Evolutionary conservation across 2,888 invertebrate species (phyloP), one percentile per base, ranked within the genome.

Genomic region (Aplocera efformata): DNA sequence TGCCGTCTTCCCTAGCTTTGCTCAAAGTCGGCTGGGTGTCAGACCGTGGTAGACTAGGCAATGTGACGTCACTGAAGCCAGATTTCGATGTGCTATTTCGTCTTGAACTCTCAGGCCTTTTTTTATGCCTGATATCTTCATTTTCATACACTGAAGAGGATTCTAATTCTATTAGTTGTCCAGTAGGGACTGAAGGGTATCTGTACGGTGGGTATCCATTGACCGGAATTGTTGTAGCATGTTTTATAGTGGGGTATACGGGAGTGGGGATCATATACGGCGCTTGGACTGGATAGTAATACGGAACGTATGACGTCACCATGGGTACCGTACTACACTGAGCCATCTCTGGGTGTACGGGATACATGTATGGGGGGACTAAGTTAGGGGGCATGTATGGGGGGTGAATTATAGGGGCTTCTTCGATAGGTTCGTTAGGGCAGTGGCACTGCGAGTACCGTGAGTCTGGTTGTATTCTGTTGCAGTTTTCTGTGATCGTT

Each of bases 141-240:
- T 83, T 85, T 51, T 85, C 83, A 47, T 83, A 84, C 1, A 74
- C 65, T 0, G 76, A 73, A 0, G 90, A 73, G 28, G 84, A 50
- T 32, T 93, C 93, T 8, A 93, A 57, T 63, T 93, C 93, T 48
- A 94, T 93, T 7, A 94, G 70, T 59, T 92, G 91, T 0, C 81
- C 93, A 0, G 93, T 93, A 0, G 93, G 93, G 6, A 93, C 92
- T 7, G 89, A 53, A 0, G 88, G 79, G 53, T 88, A 89, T 55
- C 83, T 80, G 42, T 82, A 73, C 27, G 75, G 68, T 0, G 84
- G 84, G 59, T 81, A 89, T 0, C 90, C 90, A 45, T 90, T 90
- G 0, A 89, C 60, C 0, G 88, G 80, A 0, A 88, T 70, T 6
- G 76, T 84, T 1, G 76, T 72, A 0, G 88, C 89, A 26, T 88